These are phyloP conservation scores for Hipposideros armiger DNA, from an alignment of 2,113 vertebrate genomes.

Conservation along the genomic window DNA sequence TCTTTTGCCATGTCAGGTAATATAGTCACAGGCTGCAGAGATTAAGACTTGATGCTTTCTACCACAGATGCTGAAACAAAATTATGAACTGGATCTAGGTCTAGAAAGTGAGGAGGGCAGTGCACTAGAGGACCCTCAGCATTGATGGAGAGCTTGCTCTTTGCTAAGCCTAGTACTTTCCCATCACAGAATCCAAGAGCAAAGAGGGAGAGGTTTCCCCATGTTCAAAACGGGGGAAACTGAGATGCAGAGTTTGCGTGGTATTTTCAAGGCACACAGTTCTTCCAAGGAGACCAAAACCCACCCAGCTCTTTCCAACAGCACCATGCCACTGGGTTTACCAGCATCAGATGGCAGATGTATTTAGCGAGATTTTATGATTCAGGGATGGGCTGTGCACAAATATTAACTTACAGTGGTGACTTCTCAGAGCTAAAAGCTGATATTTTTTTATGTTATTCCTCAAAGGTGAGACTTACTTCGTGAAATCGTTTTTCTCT, in stretches of 20 bases:
- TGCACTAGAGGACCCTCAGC: neutral
- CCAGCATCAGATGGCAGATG: neutral
- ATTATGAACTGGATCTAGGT: neutral
- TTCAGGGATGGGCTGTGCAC: neutral
- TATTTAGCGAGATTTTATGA: conserved; percentile 37
- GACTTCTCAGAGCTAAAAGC: conserved; percentile 55
- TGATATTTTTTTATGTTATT: conserved; percentile 68
- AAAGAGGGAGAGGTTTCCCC: neutral
- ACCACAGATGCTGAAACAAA: neutral
- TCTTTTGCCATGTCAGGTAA: neutral
- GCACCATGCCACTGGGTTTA: neutral
- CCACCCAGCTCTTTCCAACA: neutral
- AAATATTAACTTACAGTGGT: conserved; percentile 59
- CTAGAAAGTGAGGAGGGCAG: neutral
- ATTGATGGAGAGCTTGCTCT: neutral
- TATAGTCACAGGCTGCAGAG: neutral
- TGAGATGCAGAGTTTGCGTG: neutral
- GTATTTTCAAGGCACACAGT: conserved; percentile 1
- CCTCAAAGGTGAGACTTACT: conserved; percentile 71
- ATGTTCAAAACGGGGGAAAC: neutral
- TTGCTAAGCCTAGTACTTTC: neutral
- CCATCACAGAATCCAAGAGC: neutral
- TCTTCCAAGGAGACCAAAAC: neutral
- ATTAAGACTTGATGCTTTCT: neutral
- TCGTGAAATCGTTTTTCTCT: conserved; percentile 67